Evolutionary conservation across 2,888 invertebrate species (phyloP).

Genomic region (Melinaea marsaeus): DNA sequence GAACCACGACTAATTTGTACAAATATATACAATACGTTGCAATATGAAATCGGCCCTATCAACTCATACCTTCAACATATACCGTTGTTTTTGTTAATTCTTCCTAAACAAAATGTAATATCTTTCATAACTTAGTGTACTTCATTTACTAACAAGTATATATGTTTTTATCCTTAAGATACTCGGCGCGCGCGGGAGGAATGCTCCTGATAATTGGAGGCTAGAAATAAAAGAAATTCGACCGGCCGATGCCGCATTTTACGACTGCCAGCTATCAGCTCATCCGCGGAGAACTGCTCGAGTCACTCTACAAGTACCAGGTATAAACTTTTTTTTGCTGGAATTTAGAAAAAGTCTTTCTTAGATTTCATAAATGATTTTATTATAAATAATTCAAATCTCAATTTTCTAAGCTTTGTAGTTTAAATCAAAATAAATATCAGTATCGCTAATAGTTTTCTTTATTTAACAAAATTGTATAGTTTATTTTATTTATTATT

Average conservation of each 20-base stretch:
- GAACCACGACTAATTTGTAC: background rate
- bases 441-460: background rate
- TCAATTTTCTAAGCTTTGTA: background rate
- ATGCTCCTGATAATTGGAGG: constrained; percentile 72
- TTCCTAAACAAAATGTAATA: background rate
- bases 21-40: background rate
- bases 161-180: constrained; percentile 43
- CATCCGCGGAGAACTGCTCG: constrained; percentile 69
- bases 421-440: too few species aligned
- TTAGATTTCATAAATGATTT: too few species aligned
- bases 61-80: background rate
- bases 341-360: too few species aligned
- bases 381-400: too few species aligned
- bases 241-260: constrained; percentile 64
- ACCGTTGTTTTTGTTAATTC: background rate
- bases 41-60: constrained; percentile 4
- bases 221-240: constrained; percentile 63
- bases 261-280: constrained; percentile 70
- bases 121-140: background rate
- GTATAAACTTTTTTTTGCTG: constrained; percentile 35
- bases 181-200: constrained; percentile 68
- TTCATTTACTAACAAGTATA: background rate
- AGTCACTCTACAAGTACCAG: constrained; percentile 65
- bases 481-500: too few species aligned
- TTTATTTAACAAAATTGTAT: background rate